These are phyloP conservation scores for Melolontha melolontha DNA, from an alignment of 2,888 invertebrate species.

Conservation along the genomic window DNA sequence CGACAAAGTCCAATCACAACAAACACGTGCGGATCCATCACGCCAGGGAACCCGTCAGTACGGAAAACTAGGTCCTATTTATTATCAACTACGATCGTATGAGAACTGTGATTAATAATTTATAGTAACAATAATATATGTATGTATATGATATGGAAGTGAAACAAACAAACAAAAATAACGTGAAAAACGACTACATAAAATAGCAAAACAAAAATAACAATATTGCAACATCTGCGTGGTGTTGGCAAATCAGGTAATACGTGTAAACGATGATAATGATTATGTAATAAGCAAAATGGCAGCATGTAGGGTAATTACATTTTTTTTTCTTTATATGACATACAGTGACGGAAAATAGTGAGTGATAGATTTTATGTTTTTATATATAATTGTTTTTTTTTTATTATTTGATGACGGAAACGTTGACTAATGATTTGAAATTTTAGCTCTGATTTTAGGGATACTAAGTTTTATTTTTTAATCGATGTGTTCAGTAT, in stretches of 20 bases:
- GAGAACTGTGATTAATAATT: constrained; percentile 34
- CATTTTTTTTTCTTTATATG: not conserved
- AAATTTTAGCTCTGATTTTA: too few species aligned
- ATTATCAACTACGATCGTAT: constrained; percentile 20
- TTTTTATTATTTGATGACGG: too few species aligned
- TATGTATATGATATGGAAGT: constrained; percentile 12
- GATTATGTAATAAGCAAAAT: not conserved
- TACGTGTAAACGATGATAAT: too few species aligned
- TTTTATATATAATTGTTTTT: too few species aligned
- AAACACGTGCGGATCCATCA: constrained; percentile 92
- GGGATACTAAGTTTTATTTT: not conserved
- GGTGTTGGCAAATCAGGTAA: too few species aligned
- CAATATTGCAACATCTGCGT: too few species aligned
- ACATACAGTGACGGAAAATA: constrained; percentile 3
- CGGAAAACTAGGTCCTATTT: constrained; percentile 73
- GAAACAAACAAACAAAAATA: not conserved
- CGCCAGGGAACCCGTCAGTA: constrained; percentile 87
- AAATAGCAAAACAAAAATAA: too few species aligned
- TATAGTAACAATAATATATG: constrained; percentile 19
- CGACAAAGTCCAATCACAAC: constrained; percentile 91
- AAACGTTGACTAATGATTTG: too few species aligned
- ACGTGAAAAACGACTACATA: not conserved
- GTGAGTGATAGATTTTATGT: not conserved
- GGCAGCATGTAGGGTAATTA: constrained; percentile 1
- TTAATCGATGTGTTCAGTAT: constrained; percentile 26